Conservation (phyloP, 2,113 vertebrate species). For the Conger conger region DNA sequence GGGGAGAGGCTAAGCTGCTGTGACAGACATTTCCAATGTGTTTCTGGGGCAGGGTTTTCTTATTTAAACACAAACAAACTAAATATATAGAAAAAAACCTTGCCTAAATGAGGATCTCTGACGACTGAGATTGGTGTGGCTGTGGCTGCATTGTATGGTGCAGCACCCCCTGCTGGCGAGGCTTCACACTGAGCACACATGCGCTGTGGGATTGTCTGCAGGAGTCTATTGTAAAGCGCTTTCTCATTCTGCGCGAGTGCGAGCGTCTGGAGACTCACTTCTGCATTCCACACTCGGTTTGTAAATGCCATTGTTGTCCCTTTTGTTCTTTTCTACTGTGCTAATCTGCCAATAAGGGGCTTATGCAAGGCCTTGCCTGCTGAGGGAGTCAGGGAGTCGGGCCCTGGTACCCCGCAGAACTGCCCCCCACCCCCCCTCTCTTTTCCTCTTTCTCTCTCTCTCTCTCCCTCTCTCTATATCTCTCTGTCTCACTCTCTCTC, state of each 20-base stretch:
- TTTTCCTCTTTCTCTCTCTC: background rate
- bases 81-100: background rate
- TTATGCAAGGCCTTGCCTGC: constrained; percentile 15
- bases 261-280: background rate
- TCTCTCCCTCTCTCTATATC: too few relatives aligned
- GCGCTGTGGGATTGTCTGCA: background rate
- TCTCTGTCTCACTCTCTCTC: too few relatives aligned
- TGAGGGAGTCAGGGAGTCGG: background rate
- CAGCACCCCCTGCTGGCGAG: background rate
- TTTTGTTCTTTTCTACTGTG: constrained; percentile 20
- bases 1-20: background rate
- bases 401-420: background rate
- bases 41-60: background rate
- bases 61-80: background rate
- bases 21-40: background rate
- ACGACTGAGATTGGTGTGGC: background rate
- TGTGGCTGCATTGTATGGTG: background rate
- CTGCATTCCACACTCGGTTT: background rate
- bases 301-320: constrained; percentile 22
- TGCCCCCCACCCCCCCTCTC: background rate
- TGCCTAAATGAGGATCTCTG: background rate
- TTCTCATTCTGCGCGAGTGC: background rate
- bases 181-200: background rate
- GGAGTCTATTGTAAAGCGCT: background rate
- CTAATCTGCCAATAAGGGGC: constrained; percentile 32